Evolutionary conservation across 1,140 invertebrate species (phyloP), one percentile per base, ranked within the genome.

Genomic region (Ladona fulva): DNA sequence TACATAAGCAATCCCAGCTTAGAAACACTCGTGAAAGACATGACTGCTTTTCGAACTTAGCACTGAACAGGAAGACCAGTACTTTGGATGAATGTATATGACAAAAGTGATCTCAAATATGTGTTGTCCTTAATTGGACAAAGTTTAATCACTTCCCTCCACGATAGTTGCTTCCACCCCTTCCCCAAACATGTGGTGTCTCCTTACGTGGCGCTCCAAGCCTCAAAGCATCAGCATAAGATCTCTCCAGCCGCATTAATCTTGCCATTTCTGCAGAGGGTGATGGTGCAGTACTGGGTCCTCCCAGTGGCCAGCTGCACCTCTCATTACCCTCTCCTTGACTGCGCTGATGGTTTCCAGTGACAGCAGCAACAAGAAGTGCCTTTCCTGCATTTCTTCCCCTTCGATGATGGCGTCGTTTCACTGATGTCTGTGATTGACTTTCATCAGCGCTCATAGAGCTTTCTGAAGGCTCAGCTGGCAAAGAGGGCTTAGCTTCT

Each of bases 201-300:
- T 66, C 52, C 52, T 66, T 66, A 5, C 52, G 14, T 66, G 76
- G 76, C 10, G 77, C 76, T 59, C 78, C 89, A 82, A 90, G 90
- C 76, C 92, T 88, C 14, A 95, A 85, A 5, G 91, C 93, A 83
- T 95, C 93, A 0, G 93, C 93, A 82, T 95, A 95, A 5, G 93
- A 93, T 82, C 92, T 88, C 80, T 95, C 93, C 29, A 95, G 84
- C 80, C 91, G 90, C 83, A 92, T 92, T 74, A 95, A 84, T 81
- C 92, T 92, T 79, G 93, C 91, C 12, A 95, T 89, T 80, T 94
- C 93, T 81, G 93, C 91, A 0, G 92, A 93, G 5, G 52, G 52
- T 66, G 52, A 66, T 66, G 52, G n/a, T 5, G 93, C 92, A 12
- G 89, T 88, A 83, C 92, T 92, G 24, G 24, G 29, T 7, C 24